phyloP scores from a whole-genome alignment of 2,113 vertebrate species.

The Helogale parvula region DNA sequence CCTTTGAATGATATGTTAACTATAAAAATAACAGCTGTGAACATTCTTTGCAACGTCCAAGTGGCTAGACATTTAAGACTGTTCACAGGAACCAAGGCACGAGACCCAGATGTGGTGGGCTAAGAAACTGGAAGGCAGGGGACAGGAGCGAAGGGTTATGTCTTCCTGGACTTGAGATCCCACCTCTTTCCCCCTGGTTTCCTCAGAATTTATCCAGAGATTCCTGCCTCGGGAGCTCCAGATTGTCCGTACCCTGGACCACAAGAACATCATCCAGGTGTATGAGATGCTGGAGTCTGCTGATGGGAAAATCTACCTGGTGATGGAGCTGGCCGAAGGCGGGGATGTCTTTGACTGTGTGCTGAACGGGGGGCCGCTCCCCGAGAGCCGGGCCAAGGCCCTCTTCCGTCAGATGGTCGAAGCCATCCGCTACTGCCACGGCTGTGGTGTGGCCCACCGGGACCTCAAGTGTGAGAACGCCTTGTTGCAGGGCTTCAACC shows the following conservation, averaged over 20 bases:
- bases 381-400: conserved; percentile 74
- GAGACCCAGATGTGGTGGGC: neutral
- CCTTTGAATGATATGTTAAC: neutral
- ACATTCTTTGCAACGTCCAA: neutral
- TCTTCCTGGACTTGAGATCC: neutral
- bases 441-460: conserved; percentile 82
- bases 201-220: conserved; percentile 83
- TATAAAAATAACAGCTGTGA: neutral
- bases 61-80: neutral
- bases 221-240: conserved; percentile 87
- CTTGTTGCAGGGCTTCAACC: conserved; percentile 83
- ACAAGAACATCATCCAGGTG: conserved; percentile 85
- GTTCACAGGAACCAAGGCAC: neutral
- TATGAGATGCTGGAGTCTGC: conserved; percentile 82
- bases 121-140: neutral
- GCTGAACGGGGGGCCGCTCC: conserved; percentile 79
- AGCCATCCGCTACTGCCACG: conserved; percentile 84
- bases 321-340: conserved; percentile 87
- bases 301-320: conserved; percentile 82
- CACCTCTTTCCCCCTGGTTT: neutral
- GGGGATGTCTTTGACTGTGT: conserved; percentile 86
- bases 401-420: conserved; percentile 85
- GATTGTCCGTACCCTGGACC: conserved; percentile 79
- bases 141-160: neutral
- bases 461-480: conserved; percentile 86